These are phyloP conservation scores for Lucilia sericata DNA, from an alignment of 1,140 invertebrate species.

Conservation along the genomic window DNA sequence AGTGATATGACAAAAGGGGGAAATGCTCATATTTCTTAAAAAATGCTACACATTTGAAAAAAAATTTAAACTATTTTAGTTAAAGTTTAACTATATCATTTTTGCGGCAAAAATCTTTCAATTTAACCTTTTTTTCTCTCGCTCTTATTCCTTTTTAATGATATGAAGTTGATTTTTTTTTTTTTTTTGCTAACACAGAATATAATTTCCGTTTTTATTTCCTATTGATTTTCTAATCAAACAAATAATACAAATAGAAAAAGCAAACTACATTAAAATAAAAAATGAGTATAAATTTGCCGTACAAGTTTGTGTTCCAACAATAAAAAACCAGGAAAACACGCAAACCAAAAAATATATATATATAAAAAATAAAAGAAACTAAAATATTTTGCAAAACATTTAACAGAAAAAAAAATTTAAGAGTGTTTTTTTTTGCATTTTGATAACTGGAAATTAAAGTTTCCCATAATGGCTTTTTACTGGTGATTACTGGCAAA, in stretches of 20 bases:
- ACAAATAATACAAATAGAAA: background rate
- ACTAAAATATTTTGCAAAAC: constrained; percentile 23
- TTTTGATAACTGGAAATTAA: constrained; percentile 17
- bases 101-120: background rate
- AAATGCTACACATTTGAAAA: no score
- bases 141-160: background rate
- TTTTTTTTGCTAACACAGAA: background rate
- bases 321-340: background rate
- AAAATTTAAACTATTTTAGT: no score
- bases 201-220: constrained; percentile 41
- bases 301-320: background rate
- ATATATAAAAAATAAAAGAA: no score
- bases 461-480: constrained; percentile 37
- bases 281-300: constrained; percentile 34
- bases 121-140: background rate
- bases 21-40: no score
- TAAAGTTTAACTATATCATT: no score
- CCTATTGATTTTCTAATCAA: constrained; percentile 40
- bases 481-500: constrained; percentile 35
- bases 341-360: background rate
- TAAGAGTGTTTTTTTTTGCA: background rate
- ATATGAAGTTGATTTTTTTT: background rate
- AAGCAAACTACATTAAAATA: constrained; percentile 26
- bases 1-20: no score
- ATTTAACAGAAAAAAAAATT: background rate